A percentile compares a stretch with the other conserved stretches of the same genome.
phyloP scores from a whole-genome alignment of 2,888 invertebrate species.

The Monochamus alternatus region DNA sequence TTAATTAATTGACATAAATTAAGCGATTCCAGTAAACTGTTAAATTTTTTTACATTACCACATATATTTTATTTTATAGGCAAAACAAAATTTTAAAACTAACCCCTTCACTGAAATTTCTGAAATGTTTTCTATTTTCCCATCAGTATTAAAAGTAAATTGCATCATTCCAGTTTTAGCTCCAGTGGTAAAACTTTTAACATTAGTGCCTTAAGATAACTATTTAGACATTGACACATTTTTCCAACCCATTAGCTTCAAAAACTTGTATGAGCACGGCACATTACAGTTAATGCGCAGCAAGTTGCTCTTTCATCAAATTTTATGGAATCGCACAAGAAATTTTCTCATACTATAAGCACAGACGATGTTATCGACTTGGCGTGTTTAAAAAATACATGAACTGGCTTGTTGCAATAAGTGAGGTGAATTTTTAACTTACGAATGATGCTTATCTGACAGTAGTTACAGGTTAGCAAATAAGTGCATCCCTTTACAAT shows the following conservation, averaged over 20 bases:
- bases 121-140: no score
- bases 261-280: conserved; percentile 36
- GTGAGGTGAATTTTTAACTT: conserved; percentile 30
- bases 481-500: conserved; percentile 14
- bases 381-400: conserved; percentile 41
- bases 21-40: no score
- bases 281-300: conserved; percentile 27
- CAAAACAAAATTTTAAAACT: no score
- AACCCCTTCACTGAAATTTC: no score
- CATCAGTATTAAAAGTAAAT: no score
- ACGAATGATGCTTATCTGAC: conserved; percentile 44
- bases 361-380: conserved; percentile 42
- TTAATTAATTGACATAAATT: no score
- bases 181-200: no score
- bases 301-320: conserved; percentile 28
- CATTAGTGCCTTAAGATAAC: no score
- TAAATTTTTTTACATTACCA: no score
- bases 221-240: no score
- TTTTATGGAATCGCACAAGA: conserved; percentile 32
- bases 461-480: conserved; percentile 41
- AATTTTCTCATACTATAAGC: conserved; percentile 41
- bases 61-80: no score
- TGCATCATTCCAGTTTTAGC: no score
- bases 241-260: not conserved
- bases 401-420: conserved; percentile 37